Conservation (phyloP, 1,140 invertebrate species). For the Aphelinus certus region DNA sequence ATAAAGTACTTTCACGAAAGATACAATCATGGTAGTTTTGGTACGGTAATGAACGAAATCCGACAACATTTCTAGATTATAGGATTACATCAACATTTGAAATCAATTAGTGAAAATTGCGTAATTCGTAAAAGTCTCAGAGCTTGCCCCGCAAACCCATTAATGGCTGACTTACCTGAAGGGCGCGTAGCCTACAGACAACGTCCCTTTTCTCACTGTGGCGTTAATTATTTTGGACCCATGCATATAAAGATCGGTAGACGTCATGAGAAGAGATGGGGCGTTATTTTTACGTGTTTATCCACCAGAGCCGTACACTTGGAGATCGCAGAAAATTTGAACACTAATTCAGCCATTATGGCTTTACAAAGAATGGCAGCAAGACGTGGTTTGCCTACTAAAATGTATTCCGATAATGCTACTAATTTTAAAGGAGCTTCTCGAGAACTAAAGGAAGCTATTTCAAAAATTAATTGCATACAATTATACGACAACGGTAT, state of each 20-base stretch:
- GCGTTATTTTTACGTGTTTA: constrained; percentile 52
- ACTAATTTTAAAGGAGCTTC: constrained; percentile 44
- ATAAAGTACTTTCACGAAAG: constrained; percentile 39
- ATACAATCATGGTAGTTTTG: constrained; percentile 33
- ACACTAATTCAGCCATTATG: constrained; percentile 45
- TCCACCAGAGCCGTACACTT: constrained; percentile 46
- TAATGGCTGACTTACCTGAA: constrained; percentile 28
- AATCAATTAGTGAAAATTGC: neutral
- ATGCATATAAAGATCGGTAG: constrained; percentile 45
- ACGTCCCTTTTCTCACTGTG: constrained; percentile 47
- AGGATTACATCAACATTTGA: constrained; percentile 29
- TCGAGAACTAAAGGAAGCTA: neutral
- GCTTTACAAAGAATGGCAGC: constrained; percentile 47
- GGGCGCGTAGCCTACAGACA: constrained; percentile 28
- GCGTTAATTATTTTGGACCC: constrained; percentile 53
- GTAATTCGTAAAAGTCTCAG: neutral
- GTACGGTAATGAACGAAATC: constrained; percentile 45
- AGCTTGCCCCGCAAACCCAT: neutral
- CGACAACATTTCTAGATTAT: constrained; percentile 45
- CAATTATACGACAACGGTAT: too few relatives aligned
- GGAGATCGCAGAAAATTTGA: constrained; percentile 42
- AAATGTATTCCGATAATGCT: constrained; percentile 47
- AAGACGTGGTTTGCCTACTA: constrained; percentile 34
- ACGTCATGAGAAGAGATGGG: constrained; percentile 50
- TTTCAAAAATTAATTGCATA: neutral